Percentiles rank a stretch among this genome's conserved stretches.
phyloP scores from a whole-genome alignment of 2,797 vertebrate species.

The Xiphorhynchus erythropygius region DNA sequence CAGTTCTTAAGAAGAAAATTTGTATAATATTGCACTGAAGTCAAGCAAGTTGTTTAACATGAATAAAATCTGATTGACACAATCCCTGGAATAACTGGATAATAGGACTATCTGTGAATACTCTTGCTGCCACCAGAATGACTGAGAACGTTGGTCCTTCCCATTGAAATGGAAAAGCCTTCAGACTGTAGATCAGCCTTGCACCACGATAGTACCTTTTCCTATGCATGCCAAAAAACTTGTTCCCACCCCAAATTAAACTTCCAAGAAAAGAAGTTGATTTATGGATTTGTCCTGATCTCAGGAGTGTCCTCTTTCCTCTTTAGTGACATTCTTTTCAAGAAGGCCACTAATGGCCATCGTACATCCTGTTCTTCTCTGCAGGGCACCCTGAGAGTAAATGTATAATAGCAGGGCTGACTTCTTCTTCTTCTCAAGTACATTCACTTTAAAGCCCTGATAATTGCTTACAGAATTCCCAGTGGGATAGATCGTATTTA shows the following conservation, averaged over 20 bases:
- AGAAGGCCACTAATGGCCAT: neutral
- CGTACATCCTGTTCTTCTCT: neutral
- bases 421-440: neutral
- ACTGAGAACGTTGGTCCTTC: neutral
- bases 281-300: constrained; percentile 10
- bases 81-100: neutral
- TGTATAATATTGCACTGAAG: neutral
- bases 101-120: neutral
- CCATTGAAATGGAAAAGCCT: neutral
- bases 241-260: neutral
- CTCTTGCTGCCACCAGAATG: neutral
- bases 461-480: neutral
- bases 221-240: neutral
- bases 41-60: neutral
- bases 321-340: neutral
- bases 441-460: neutral
- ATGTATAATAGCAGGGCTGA: neutral
- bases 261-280: neutral
- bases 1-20: neutral
- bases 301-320: neutral
- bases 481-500: neutral
- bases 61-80: neutral
- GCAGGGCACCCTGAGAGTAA: neutral
- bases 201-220: fast-evolving
- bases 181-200: neutral